These are phyloP conservation scores for Xiphydria camelus DNA, from an alignment of 2,888 invertebrate genomes.

Conservation along the genomic window DNA sequence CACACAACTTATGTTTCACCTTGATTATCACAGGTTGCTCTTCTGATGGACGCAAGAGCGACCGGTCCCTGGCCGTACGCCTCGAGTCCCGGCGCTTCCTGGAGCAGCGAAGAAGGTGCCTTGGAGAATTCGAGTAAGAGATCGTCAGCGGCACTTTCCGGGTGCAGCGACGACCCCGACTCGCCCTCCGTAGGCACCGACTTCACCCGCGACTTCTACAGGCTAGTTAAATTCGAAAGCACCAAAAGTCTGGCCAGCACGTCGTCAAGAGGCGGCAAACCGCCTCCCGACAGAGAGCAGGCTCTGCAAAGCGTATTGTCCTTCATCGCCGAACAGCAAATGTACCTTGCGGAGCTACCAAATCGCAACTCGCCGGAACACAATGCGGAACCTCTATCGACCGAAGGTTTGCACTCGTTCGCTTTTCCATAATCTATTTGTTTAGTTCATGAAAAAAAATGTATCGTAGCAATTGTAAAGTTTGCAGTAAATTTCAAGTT, in stretches of 20 bases:
- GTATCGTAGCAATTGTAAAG: too few species aligned
- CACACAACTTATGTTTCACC: not conserved
- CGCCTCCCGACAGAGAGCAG: conserved; percentile 68
- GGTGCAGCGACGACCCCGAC: conserved; percentile 68
- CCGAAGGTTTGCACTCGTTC: conserved; percentile 30
- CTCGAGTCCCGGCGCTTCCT: conserved; percentile 60
- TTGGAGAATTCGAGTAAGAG: conserved; percentile 67
- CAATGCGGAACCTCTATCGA: conserved; percentile 16
- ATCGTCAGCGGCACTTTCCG: conserved; percentile 71
- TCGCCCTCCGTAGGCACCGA: conserved; percentile 71
- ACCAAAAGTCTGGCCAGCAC: conserved; percentile 78
- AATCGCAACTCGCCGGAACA: conserved; percentile 25
- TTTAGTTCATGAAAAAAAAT: too few species aligned
- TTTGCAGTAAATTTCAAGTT: too few species aligned
- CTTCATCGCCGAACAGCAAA: conserved; percentile 77
- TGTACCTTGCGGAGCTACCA: conserved; percentile 59
- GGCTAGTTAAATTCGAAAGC: conserved; percentile 79
- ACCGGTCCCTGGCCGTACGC: conserved; percentile 70
- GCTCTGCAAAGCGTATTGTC: conserved; percentile 74
- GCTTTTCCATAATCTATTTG: too few species aligned
- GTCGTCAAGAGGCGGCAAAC: conserved; percentile 67
- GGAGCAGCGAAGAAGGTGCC: conserved; percentile 60
- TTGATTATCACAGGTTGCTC: conserved; percentile 44
- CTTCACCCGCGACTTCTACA: conserved; percentile 79
- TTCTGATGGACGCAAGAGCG: conserved; percentile 60